These are phyloP conservation scores for Galeruca laticollis DNA, from an alignment of 2,888 invertebrate species.

Conservation along the genomic window DNA sequence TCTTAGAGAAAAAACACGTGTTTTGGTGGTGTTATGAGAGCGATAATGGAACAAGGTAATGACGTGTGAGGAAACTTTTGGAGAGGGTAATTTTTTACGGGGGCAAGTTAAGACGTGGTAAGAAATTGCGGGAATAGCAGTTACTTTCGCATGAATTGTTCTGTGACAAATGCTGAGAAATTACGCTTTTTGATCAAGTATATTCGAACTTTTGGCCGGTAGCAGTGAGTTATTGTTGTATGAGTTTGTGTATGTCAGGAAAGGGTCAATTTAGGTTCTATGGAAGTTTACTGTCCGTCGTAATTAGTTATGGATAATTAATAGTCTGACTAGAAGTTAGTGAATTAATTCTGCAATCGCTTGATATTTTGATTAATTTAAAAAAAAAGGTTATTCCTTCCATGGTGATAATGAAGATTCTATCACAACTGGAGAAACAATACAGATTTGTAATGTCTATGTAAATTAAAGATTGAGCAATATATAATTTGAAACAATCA, in stretches of 20 bases:
- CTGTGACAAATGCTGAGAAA: slow-evolving; percentile 35
- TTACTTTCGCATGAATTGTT: slow-evolving; percentile 25
- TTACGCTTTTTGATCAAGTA: slow-evolving; percentile 15
- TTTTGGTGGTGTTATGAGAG: slow-evolving; percentile 25
- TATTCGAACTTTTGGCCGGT: background rate
- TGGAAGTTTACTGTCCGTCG: background rate
- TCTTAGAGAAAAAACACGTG: slow-evolving; percentile 33
- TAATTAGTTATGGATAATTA: background rate
- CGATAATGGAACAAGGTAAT: slow-evolving; percentile 34
- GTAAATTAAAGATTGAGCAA: too few relatives aligned
- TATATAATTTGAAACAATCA: too few relatives aligned
- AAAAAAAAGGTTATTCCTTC: too few relatives aligned
- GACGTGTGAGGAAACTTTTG: slow-evolving; percentile 34
- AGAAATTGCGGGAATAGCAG: slow-evolving; percentile 24
- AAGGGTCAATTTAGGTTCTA: background rate
- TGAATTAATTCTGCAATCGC: background rate
- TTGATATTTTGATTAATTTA: too few relatives aligned
- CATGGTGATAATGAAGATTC: too few relatives aligned
- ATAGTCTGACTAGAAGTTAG: background rate
- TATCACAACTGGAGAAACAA: too few relatives aligned
- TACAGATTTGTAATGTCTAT: too few relatives aligned
- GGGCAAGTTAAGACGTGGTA: slow-evolving; percentile 26
- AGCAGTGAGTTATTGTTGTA: slow-evolving; percentile 5
- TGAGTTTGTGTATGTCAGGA: background rate
- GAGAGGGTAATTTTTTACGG: slow-evolving; percentile 31